Evolutionary conservation across 2,888 invertebrate genomes (phyloP), one percentile per base, ranked within the genome.

Genomic region (Aphodius sticticus): DNA sequence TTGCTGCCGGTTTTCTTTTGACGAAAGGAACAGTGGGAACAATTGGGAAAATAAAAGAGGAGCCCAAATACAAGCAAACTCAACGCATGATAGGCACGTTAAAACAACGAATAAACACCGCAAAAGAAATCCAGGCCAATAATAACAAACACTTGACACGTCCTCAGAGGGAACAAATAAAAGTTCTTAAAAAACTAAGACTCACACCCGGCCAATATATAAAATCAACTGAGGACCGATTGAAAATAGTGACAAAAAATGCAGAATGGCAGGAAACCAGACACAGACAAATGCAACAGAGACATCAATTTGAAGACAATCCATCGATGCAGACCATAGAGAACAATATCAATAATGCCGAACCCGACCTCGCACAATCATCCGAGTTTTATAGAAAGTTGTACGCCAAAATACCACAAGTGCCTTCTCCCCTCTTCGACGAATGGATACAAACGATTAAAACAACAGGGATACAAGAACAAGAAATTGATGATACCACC

Each of bases 401-500:
- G 7, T 38, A 38, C 38, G 38, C 38, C 38, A 38, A 38, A 38
- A 6, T 7, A 38, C 38, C 53, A 53, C 12, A 7, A 7, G 12
- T 53, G 7, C 53, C 53, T 9, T 53, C 53, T 12, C 1, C 53
- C 1, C 53, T 53, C 53, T 53, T 81, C 12, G 76, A 81, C 69
- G 69, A 80, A 70, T 81, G 78, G 79, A 69, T 82, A 12, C 15
- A 16, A 69, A 81, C 78, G 70, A 16, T 81, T 4, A 77, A 79
- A 77, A 80, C 37, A 16, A 37, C 38, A 6, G 5, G 3, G 2
- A 26, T 9, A 4, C 12, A 16, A 6, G 71, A 77, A 0, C 53
- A 77, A 0, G 79, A 83, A 78, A 69, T 79, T n/a, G 16, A 79
- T 9, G 71, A 74, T 16, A 76, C 71, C 53, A 26, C 77, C 6